Conservation (phyloP, 2,113 vertebrate species). For the Toxotes chatareus region DNA sequence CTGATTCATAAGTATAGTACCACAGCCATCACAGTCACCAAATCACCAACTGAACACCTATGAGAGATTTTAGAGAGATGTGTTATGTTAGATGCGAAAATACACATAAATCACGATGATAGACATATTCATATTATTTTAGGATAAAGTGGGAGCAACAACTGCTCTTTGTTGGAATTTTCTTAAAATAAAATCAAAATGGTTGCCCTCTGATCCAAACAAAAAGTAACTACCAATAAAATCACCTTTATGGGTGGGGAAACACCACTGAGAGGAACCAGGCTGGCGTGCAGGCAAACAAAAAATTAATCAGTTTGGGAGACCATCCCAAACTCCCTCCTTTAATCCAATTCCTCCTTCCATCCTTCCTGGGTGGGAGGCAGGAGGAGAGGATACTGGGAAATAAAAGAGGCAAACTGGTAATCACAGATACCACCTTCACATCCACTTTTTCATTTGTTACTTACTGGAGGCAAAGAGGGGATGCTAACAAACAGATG, state of each 20-base stretch:
- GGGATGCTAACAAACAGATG: background rate
- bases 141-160: background rate
- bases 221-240: background rate
- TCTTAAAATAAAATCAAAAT: background rate
- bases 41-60: background rate
- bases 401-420: conserved; percentile 21
- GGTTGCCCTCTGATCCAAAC: too few species aligned
- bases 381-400: conserved; percentile 44
- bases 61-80: background rate
- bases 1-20: background rate
- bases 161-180: too few species aligned
- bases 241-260: too few species aligned
- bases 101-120: background rate
- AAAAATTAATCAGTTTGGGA: conserved; percentile 52
- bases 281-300: conserved; percentile 57
- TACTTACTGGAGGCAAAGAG: background rate
- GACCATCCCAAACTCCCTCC: conserved; percentile 24
- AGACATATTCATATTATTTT: too few species aligned
- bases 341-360: conserved; percentile 16
- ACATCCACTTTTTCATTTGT: background rate
- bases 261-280: background rate
- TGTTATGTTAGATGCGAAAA: background rate
- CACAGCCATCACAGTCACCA: background rate
- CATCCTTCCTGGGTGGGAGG: conserved; percentile 49
- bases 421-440: background rate